Evolutionary conservation across 2,113 vertebrate genomes (phyloP), one percentile per base, ranked within the genome.

Genomic region (Cebus imitator): DNA sequence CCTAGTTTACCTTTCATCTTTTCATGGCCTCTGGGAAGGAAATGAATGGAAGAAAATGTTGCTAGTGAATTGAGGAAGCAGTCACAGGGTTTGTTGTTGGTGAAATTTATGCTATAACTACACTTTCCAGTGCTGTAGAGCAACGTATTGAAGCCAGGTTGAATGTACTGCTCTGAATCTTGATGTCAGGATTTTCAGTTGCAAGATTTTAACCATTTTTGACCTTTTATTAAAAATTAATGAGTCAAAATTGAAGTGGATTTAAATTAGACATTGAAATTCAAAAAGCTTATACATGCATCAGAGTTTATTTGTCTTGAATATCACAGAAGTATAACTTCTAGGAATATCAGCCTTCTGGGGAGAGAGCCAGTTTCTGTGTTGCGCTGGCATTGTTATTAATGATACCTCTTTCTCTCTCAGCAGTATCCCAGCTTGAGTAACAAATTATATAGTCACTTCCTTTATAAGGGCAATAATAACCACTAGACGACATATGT

Each of bases 221-320:
- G 25, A 52, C 52, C 50, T 79, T 85, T 86, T 91, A 43, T 73
- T 97, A 83, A 68, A 96, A 89, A 23, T 87, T 76, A 88, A 87
- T 55, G 76, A 96, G 18, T 48, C 45, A 85, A 58, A 93, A 55
- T 73, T 48, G 48, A 72, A 89, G 17, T 87, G 68, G 48, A 55
- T 64, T 93, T 93, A 80, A 82, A 80, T 48, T 68, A 61, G 55
- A 6, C 5, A n/a, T 87, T 93, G 61, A 91, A 75, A 89, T 75
- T 92, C 37, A 82, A 70, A 13, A 70, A 70, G 9, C 30, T 87
- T 91, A 37, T 81, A 3, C 11, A 3, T 76, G 14, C 61, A 66
- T 83, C 58, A 89, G 23, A 91, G 52, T 66, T 79, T 17, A 79
- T 84, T 87, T 91, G 21, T 64, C 64, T 96, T 89, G 1, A 91